These are phyloP conservation scores for Platalea minor DNA, from an alignment of 2,797 vertebrate genomes.

Conservation along the genomic window DNA sequence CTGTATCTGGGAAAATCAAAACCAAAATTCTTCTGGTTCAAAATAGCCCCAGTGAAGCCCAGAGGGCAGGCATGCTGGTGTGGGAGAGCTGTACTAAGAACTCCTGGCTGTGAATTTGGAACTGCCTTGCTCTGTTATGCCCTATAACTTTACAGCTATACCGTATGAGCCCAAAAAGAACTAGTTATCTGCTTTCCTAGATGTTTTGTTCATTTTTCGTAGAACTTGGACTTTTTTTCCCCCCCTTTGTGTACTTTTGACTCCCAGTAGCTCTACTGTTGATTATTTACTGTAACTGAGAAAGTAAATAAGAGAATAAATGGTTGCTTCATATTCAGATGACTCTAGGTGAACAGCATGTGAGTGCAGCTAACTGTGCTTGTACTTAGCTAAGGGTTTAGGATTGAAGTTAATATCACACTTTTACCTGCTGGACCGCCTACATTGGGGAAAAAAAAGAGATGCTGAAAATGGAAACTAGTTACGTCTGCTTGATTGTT, in stretches of 20 bases:
- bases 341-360: neutral
- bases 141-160: neutral
- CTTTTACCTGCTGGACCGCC: neutral
- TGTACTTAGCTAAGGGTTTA: neutral
- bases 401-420: neutral
- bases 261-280: neutral
- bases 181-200: neutral
- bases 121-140: neutral
- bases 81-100: neutral
- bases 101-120: neutral
- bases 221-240: neutral
- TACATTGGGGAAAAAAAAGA: accelerated
- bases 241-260: neutral
- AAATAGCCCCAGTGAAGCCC: neutral
- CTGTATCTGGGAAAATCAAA: neutral
- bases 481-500: neutral
- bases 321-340: neutral
- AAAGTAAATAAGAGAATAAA: neutral
- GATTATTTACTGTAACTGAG: neutral
- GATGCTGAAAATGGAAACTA: neutral
- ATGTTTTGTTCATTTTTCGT: neutral
- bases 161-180: neutral
- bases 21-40: neutral
- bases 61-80: neutral
- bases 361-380: neutral